These are phyloP conservation scores for Phasianus colchicus DNA, from an alignment of 2,113 vertebrate species.

Conservation along the genomic window DNA sequence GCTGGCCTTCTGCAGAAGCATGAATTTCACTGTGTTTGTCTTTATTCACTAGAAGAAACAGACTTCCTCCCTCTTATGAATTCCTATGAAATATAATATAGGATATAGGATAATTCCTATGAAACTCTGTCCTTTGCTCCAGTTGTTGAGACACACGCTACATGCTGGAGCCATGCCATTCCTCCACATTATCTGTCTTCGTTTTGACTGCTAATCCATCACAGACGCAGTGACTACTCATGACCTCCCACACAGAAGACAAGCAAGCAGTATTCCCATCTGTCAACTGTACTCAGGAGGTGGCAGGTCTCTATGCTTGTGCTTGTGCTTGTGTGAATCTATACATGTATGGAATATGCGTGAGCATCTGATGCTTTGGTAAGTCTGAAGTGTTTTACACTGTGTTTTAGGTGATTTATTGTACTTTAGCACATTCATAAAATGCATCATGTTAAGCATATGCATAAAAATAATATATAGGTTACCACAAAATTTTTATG, in stretches of 20 bases:
- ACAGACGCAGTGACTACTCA: not conserved
- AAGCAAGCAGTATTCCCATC: not conserved
- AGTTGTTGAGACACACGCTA: not conserved
- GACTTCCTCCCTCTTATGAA: not conserved
- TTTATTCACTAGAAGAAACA: not conserved
- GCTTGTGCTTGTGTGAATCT: not conserved
- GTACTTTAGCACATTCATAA: conserved; percentile 69
- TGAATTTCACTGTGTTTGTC: not conserved
- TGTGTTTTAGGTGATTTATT: conserved; percentile 71
- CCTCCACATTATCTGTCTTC: not conserved
- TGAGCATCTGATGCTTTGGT: conserved; percentile 25
- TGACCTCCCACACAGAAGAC: conserved; percentile 32
- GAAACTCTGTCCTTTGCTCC: not conserved
- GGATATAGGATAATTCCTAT: not conserved
- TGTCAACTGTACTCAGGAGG: not conserved
- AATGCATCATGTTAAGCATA: conserved; percentile 70
- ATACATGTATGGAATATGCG: not conserved
- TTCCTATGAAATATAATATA: not conserved
- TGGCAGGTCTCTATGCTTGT: not conserved
- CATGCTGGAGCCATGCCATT: not conserved
- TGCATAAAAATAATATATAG: conserved; percentile 81
- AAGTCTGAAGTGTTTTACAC: conserved; percentile 39
- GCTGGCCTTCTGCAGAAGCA: not conserved
- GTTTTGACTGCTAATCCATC: conserved; percentile 2
- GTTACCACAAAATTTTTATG: conserved; percentile 73